These are phyloP conservation scores for Leptinotarsa undecemlineata DNA, from an alignment of 1,140 invertebrate species.

Conservation along the genomic window DNA sequence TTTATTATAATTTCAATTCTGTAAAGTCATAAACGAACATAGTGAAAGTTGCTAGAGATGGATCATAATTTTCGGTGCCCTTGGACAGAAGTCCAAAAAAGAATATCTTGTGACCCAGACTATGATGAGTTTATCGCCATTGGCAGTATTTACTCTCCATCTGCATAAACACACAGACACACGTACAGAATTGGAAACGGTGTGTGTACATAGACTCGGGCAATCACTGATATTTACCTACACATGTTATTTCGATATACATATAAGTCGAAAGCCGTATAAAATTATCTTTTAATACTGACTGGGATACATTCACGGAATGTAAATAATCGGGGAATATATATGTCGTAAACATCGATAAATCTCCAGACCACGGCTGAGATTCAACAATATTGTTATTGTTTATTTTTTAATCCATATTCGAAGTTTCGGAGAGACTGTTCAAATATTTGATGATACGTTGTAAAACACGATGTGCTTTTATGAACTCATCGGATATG, in stretches of 20 bases:
- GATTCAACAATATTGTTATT: constrained; percentile 8
- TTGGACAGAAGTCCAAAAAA: too few relatives aligned
- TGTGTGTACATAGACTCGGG: not conserved
- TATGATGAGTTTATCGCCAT: not conserved
- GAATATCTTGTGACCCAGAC: too few relatives aligned
- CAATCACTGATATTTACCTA: constrained; percentile 8
- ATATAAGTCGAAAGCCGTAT: constrained; percentile 1
- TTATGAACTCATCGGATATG: not conserved
- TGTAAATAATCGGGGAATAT: not conserved
- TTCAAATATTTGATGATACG: not conserved
- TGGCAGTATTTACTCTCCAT: not conserved
- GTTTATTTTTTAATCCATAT: constrained; percentile 7
- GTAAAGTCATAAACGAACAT: too few relatives aligned
- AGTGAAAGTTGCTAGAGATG: too few relatives aligned
- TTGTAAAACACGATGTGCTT: not conserved
- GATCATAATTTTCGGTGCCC: too few relatives aligned
- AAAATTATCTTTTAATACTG: constrained; percentile 8
- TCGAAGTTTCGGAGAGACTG: not conserved
- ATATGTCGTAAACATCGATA: not conserved
- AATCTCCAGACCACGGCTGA: not conserved
- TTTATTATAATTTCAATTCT: too few relatives aligned
- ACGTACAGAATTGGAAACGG: not conserved
- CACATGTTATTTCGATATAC: not conserved
- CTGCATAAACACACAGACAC: not conserved
- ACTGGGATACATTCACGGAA: constrained; percentile 7